Evolutionary conservation across 2,113 vertebrate species (phyloP), one percentile per base, ranked within the genome.

Genomic region (Xiphophorus couchianus): DNA sequence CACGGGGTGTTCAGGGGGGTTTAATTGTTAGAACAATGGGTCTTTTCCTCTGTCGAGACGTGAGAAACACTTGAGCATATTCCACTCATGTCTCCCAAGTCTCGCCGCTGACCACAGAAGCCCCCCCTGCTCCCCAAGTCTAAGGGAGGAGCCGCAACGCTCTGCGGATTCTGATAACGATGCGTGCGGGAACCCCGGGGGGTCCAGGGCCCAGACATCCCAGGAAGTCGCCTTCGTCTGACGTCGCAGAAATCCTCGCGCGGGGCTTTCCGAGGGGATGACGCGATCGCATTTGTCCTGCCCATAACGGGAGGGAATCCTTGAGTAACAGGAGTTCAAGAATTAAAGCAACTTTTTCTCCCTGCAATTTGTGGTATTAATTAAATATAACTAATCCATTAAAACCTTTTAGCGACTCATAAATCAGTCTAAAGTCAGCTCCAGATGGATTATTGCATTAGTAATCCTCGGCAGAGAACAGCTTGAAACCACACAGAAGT

Each of bases 1-100:
- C 88, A 84, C 4, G 35, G 35, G 80, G 76, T 90, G 89, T 91
- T 89, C n/a, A 31, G 8, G 35, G 8, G 0, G 89, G 89, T 86
- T 88, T 90, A 84, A 89, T 91, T 90, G 91, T 91, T 91, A 92
- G 78, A 92, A 92, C 85, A 85, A 62, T 80, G 89, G 88, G 85
- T 90, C 87, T 83, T 37, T 37, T 90, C 83, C 86, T 35, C 33
- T 87, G 85, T 84, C 39, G 70, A 92, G 83, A 90, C 89, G 82
- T 73, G 80, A 81, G 71, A 79, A 80, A 71, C 83, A 65, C 87
- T 89, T 84, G 77, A 58, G 35, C 35, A 48, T 74, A 91, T 91
- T 91, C 88, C 66, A 68, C 80, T 86, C 90, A 73, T 2, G 78
- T 81, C 69, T 86, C 74, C 8, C 35, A 12, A 60, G 78, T 77